Base-by-base conservation (phyloP, 2,888 invertebrate genomes). In the Stramonita haemastoma region DNA sequence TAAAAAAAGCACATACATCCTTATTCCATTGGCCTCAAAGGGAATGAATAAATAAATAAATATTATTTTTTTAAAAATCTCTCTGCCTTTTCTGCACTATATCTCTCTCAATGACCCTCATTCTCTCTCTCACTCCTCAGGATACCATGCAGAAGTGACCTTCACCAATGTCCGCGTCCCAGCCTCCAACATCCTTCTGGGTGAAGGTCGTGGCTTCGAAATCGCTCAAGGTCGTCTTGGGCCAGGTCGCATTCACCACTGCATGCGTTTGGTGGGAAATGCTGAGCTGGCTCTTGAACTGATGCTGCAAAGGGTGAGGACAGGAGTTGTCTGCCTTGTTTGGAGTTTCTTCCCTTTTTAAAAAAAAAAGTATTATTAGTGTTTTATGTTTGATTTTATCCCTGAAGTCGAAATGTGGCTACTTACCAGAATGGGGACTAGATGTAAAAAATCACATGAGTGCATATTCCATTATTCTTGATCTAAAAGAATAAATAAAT, bases 221-320 rank as follows among this genome's bases (percentile, higher is more conserved):
- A 96, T 96, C 89, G 96, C 96, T 60, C 96, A 96, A 92, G 96
- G 96, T 87, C 94, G 96, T 26, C 94, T 96, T 56, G 96, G 96
- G 5, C 96, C 96, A 0, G 96, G 96, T 19, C 92, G 96, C 73
- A 96, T 96, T 70, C 96, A 96, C 92, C 96, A 96, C 92, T 96
- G 96, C 91, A 96, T 96, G 96, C 92, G 96, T 87, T 93, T 96
- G 66, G 96, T 96, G 77, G 96, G 96, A 2, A 94, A 94, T 90
- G 95, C 96, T 19, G 96, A 96, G 91, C 91, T 96, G 66, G 95
- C 96, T 0, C 93, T 96, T 57, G 93, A 95, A 60, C 93, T 96
- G 13, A 96, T 96, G 96, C 90, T 95, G n/a, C 92, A 95, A 34
- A 93, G 96, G 92, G 96, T 96, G 91, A 91, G 94, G 91, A 8